phyloP scores from a whole-genome alignment of 2,113 vertebrate species.

The Seriola dumerili region DNA sequence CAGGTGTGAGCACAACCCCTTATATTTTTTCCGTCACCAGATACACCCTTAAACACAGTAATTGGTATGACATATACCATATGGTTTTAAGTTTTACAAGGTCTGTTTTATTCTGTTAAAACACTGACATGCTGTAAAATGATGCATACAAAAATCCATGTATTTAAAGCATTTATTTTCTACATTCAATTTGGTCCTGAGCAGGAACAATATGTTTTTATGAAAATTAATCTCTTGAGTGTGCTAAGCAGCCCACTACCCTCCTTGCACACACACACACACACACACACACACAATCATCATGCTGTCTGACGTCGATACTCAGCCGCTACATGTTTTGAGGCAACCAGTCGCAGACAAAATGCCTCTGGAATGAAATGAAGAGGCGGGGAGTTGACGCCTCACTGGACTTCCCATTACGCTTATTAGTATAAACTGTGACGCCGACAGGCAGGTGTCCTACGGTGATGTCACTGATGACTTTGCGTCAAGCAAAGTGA shows the following conservation, averaged over 20 bases:
- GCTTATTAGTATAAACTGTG: conserved; percentile 26
- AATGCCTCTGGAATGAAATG: conserved; percentile 21
- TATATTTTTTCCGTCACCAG: neutral
- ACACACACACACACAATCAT: conserved; percentile 15
- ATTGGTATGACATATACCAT: neutral
- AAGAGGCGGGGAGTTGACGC: conserved; percentile 10
- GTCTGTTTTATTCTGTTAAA: neutral
- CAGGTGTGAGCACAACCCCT: neutral
- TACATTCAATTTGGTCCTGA: neutral
- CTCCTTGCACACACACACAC: conserved; percentile 12
- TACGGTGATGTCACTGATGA: conserved; percentile 48
- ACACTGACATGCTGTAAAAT: neutral
- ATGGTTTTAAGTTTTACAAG: neutral
- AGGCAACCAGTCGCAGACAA: conserved; percentile 14
- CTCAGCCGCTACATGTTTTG: conserved; percentile 22
- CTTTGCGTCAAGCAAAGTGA: conserved; percentile 28
- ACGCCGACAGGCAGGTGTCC: conserved; percentile 24
- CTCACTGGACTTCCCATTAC: conserved; percentile 22
- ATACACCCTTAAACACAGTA: neutral
- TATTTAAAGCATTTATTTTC: neutral
- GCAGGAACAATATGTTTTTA: no score
- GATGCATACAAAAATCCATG: no score
- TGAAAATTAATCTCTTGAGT: neutral
- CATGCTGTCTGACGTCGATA: conserved; percentile 5
- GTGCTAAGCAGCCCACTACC: neutral